Conservation (phyloP, 2,113 vertebrate species). For the Xyrauchen texanus region DNA sequence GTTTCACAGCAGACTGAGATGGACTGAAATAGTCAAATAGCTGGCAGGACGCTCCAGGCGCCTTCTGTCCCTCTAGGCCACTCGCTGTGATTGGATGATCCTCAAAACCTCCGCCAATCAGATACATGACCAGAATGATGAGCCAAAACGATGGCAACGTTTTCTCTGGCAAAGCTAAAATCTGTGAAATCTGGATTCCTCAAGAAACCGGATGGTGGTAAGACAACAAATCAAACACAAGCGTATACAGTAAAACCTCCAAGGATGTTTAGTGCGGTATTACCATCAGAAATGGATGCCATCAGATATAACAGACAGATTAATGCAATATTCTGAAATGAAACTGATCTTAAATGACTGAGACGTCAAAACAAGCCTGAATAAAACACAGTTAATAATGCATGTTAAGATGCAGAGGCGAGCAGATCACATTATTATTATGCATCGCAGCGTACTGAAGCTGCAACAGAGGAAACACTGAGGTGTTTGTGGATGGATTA, state of each 20-base stretch:
- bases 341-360: not conserved
- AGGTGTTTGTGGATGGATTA: not conserved
- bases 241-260: not conserved
- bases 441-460: constrained; percentile 11
- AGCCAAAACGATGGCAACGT: not conserved
- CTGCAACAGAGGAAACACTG: not conserved
- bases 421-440: constrained; percentile 2
- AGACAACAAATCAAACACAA: no score
- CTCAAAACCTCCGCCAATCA: constrained; percentile 44
- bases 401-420: constrained; percentile 2
- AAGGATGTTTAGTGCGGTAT: not conserved
- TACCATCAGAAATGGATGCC: no score
- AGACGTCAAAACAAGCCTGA: constrained; percentile 28
- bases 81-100: constrained; percentile 43
- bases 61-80: constrained; percentile 50
- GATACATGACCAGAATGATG: constrained; percentile 29
- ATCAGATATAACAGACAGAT: not conserved
- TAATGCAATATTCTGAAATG: not conserved
- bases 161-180: constrained; percentile 5
- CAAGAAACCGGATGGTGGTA: not conserved
- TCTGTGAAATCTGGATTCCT: constrained; percentile 25
- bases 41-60: constrained; percentile 56
- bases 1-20: constrained; percentile 40
- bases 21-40: constrained; percentile 45
- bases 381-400: constrained; percentile 23